Evolutionary conservation across 2,888 invertebrate genomes (phyloP).

Genomic region (Luffia ferchaultella): DNA sequence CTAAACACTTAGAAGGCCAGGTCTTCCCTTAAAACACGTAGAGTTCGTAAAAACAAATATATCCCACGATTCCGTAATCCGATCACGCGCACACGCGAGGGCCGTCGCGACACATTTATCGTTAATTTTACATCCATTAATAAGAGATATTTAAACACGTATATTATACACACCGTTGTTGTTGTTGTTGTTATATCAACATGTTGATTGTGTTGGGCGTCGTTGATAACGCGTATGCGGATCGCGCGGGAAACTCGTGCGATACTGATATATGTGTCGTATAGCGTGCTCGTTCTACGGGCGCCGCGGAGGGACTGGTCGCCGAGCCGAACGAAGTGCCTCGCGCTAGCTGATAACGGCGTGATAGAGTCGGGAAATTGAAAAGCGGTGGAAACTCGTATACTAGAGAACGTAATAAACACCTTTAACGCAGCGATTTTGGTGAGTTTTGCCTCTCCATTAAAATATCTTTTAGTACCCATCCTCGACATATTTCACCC

Average conservation of each 20-base stretch:
- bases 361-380: constrained; percentile 41
- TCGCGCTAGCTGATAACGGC: constrained; percentile 22
- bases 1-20: not conserved
- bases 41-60: constrained; percentile 30
- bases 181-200: constrained; percentile 12
- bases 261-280: too few relatives aligned
- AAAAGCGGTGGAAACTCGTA: constrained; percentile 47
- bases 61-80: constrained; percentile 45
- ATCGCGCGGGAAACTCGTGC: constrained; percentile 19
- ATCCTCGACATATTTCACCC: too few relatives aligned
- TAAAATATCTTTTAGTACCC: too few relatives aligned
- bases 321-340: constrained; percentile 41
- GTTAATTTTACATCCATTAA: constrained; percentile 21
- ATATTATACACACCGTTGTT: constrained; percentile 43
- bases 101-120: constrained; percentile 35
- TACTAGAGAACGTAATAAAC: not conserved
- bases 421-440: not conserved
- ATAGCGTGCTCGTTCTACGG: too few relatives aligned
- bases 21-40: not conserved
- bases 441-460: too few relatives aligned
- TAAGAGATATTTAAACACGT: constrained; percentile 14
- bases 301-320: constrained; percentile 33
- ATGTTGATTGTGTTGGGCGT: not conserved
- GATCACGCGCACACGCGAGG: constrained; percentile 40
- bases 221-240: too few relatives aligned